A percentile compares a stretch with the other conserved stretches of the same genome.
Evolutionary conservation across 2,888 invertebrate species (phyloP).

Genomic region (Leptinotarsa juncta): DNA sequence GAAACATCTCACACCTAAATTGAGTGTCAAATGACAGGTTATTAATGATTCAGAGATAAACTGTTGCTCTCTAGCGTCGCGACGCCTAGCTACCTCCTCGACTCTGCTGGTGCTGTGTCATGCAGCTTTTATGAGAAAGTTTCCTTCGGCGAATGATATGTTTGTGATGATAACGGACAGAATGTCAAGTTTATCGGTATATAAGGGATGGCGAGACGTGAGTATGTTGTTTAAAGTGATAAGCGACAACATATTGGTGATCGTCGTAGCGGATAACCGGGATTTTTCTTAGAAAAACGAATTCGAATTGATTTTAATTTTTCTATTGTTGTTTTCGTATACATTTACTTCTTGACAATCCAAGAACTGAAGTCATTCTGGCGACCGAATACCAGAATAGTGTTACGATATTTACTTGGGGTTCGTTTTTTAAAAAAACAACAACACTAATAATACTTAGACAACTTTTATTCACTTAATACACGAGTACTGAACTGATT

Average conservation of each 20-base stretch:
- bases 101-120: neutral
- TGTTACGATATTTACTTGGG: too few species aligned
- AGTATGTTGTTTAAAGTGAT: neutral
- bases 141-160: neutral
- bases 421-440: too few species aligned
- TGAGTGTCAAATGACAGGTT: conserved; percentile 47
- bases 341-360: too few species aligned
- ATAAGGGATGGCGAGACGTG: conserved; percentile 8
- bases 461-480: too few species aligned
- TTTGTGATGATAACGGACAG: conserved; percentile 12
- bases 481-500: too few species aligned
- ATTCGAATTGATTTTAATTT: too few species aligned
- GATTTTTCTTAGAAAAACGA: too few species aligned
- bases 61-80: conserved; percentile 41
- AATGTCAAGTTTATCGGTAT: conserved; percentile 11
- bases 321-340: too few species aligned
- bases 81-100: conserved; percentile 26
- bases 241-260: neutral
- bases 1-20: conserved; percentile 42
- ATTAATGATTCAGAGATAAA: conserved; percentile 47
- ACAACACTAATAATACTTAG: too few species aligned
- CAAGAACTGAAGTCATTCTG: too few species aligned
- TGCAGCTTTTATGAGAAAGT: conserved; percentile 28
- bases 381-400: too few species aligned
- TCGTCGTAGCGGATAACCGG: neutral